These are phyloP conservation scores for Venturia canescens DNA, from an alignment of 1,140 invertebrate species.

Conservation along the genomic window DNA sequence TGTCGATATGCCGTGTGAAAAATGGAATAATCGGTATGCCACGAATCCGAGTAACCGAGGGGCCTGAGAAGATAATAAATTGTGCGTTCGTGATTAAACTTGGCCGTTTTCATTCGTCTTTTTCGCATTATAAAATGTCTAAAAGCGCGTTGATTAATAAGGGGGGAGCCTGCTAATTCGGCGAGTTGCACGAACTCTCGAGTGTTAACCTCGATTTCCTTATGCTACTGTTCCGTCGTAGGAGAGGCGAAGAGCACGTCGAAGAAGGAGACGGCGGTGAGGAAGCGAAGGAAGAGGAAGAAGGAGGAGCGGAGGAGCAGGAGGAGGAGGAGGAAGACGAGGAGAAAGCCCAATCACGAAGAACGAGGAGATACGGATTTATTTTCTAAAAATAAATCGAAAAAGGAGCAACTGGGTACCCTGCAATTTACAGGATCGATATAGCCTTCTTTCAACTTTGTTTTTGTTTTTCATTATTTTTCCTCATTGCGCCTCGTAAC, in stretches of 20 bases:
- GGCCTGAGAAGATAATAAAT: not conserved
- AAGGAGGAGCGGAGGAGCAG: not conserved
- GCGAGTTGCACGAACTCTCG: not conserved
- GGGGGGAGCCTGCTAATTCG: not conserved
- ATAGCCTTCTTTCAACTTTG: conserved; percentile 2
- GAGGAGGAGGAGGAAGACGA: not conserved
- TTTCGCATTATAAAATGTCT: no score
- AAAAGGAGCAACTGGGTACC: not conserved
- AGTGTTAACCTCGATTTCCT: conserved; percentile 21
- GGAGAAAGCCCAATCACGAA: conserved; percentile 10
- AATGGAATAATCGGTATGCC: conserved; percentile 10
- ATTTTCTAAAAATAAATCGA: not conserved
- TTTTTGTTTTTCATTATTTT: no score
- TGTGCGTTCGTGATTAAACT: not conserved
- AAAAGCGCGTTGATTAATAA: no score
- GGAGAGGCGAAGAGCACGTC: conserved; percentile 10
- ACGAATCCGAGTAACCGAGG: not conserved
- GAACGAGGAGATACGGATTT: conserved; percentile 14
- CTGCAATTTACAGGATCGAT: not conserved
- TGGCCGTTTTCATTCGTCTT: not conserved
- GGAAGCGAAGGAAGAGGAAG: conserved; percentile 11
- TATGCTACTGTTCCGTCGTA: conserved; percentile 32
- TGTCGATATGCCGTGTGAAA: not conserved
- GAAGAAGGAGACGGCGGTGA: conserved; percentile 20
- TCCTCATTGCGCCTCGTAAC: not conserved